A percentile compares a stretch with the other conserved stretches of the same genome.
Conservation (phyloP, 2,888 invertebrate species). For the Trichogramma dendrolimi region DNA sequence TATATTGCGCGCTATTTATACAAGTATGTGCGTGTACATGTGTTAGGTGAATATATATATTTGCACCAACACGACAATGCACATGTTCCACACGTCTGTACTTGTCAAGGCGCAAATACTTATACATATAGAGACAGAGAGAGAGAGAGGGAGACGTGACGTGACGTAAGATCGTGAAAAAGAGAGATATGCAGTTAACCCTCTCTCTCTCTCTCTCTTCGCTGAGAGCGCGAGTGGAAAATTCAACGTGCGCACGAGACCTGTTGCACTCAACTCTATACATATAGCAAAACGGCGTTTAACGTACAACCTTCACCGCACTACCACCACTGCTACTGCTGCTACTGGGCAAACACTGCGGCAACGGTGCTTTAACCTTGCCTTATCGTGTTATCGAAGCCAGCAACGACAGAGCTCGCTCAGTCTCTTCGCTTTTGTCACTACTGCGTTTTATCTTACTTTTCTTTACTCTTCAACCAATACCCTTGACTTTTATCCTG, state of each 20-base stretch:
- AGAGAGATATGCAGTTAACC: conserved; percentile 34
- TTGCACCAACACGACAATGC: no score
- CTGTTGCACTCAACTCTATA: conserved; percentile 49
- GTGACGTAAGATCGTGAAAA: conserved; percentile 34
- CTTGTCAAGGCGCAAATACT: conserved; percentile 19
- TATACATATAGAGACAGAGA: conserved; percentile 14
- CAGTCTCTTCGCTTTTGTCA: not conserved
- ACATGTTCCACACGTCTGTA: not conserved
- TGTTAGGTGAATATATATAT: not conserved
- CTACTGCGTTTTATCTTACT: not conserved
- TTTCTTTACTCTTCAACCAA: not conserved
- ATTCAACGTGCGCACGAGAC: conserved; percentile 53
- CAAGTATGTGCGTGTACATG: not conserved
- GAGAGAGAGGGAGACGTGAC: conserved; percentile 26
- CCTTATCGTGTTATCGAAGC: conserved; percentile 52
- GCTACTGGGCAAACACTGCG: conserved; percentile 46
- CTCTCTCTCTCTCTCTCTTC: no score
- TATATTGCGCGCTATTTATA: not conserved
- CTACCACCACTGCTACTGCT: conserved; percentile 19
- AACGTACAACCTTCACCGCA: conserved; percentile 51
- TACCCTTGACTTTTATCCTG: no score
- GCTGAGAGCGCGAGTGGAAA: conserved; percentile 45
- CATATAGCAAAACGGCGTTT: conserved; percentile 46
- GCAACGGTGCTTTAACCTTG: conserved; percentile 47
- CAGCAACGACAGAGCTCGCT: not conserved